These are phyloP conservation scores for Chrysolophus pictus DNA, from an alignment of 2,797 vertebrate genomes.

Conservation along the genomic window DNA sequence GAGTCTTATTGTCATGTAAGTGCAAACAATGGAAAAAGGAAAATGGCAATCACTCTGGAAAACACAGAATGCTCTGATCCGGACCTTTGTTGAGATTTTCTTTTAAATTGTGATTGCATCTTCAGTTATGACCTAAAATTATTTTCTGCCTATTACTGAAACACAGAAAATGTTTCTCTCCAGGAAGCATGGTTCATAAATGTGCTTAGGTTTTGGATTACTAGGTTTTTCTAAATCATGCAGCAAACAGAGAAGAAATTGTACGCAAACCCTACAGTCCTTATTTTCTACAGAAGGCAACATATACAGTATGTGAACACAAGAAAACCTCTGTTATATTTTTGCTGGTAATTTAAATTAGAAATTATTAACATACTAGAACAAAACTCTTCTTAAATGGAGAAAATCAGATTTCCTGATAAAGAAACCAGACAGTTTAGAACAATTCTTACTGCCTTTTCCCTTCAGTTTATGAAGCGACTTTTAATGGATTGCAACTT, in stretches of 20 bases:
- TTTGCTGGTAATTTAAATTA: constrained; percentile 47
- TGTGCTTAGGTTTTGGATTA: constrained; percentile 42
- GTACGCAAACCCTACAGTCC: constrained; percentile 28
- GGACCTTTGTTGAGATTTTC: neutral
- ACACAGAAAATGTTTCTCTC: constrained; percentile 8
- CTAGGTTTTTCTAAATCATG: constrained; percentile 32
- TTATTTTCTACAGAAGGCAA: constrained; percentile 22
- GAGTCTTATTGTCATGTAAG: neutral
- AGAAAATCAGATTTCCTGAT: neutral
- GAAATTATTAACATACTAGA: constrained; percentile 6
- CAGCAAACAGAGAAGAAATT: constrained; percentile 24
- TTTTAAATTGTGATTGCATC: neutral
- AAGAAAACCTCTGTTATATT: constrained; percentile 26
- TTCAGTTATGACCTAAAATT: neutral
- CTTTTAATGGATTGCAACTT: neutral
- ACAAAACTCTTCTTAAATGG: constrained; percentile 6
- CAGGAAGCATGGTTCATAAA: constrained; percentile 7
- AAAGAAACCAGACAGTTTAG: constrained; percentile 10
- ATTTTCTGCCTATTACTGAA: constrained; percentile 36
- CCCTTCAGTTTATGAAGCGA: neutral
- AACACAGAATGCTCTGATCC: neutral
- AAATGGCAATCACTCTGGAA: neutral
- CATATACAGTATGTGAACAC: neutral
- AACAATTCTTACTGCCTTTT: constrained; percentile 33
- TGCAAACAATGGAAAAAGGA: neutral